Conservation (phyloP, 2,113 vertebrate genomes). For the Halcyon senegalensis region DNA sequence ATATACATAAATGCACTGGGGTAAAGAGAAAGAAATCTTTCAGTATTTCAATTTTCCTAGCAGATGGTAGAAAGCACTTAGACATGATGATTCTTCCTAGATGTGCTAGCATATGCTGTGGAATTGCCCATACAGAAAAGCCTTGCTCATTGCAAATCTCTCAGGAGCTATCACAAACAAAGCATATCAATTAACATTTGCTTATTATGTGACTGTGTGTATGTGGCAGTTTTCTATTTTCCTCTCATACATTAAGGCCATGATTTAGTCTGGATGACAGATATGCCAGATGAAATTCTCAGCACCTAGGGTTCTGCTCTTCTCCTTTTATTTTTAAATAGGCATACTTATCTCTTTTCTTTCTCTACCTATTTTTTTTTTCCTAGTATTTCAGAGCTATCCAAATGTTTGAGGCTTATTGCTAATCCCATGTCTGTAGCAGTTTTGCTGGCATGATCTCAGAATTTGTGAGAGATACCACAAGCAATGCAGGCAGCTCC, state of each 20-base stretch:
- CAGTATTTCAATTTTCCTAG: conserved; percentile 58
- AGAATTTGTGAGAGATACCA: not conserved
- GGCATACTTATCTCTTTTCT: not conserved
- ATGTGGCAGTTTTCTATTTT: conserved; percentile 58
- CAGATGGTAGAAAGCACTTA: conserved; percentile 76
- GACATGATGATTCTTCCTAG: conserved; percentile 62
- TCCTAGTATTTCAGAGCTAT: not conserved
- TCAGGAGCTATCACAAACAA: conserved; percentile 70
- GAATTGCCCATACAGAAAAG: conserved; percentile 67
- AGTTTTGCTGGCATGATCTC: not conserved
- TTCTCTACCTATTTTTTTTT: fast-evolving
- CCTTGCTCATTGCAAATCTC: conserved; percentile 72
- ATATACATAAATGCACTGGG: not conserved
- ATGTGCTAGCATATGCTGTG: conserved; percentile 72
- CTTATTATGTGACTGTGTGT: conserved; percentile 59
- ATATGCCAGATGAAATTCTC: conserved; percentile 28
- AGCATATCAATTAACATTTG: conserved; percentile 73
- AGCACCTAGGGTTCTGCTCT: not conserved
- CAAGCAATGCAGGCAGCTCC: not conserved
- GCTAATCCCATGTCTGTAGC: not conserved
- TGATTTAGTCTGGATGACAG: conserved; percentile 48
- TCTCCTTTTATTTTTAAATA: conserved; percentile 55
- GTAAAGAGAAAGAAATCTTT: conserved; percentile 15
- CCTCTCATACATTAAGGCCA: conserved; percentile 25
- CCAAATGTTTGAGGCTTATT: not conserved